These are phyloP conservation scores for Ceryle rudis DNA, from an alignment of 2,797 vertebrate genomes.

Conservation along the genomic window DNA sequence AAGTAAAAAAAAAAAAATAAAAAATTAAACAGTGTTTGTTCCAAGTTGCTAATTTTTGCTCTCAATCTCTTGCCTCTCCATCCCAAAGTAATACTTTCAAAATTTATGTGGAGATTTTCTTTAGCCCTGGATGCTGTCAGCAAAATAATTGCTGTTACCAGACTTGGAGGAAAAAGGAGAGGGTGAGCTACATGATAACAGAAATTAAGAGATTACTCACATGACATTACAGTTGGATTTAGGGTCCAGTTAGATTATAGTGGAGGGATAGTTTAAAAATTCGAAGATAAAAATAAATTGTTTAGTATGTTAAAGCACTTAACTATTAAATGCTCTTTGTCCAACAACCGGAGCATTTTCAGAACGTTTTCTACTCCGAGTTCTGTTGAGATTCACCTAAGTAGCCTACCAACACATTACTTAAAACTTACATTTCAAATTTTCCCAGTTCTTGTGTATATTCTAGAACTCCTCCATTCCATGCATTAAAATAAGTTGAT, in stretches of 20 bases:
- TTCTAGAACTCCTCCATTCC: background rate
- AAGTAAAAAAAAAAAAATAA: background rate
- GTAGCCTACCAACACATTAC: background rate
- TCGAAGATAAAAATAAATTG: background rate
- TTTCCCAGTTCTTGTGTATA: background rate
- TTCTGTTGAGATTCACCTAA: background rate
- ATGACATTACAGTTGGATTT: background rate
- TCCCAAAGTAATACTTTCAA: background rate
- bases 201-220: background rate
- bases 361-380: background rate
- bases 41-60: background rate
- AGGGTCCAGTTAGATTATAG: background rate
- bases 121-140: background rate
- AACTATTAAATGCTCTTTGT: background rate
- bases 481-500: background rate
- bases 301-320: background rate
- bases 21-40: background rate
- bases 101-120: background rate
- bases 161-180: background rate
- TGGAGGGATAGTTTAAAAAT: background rate
- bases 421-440: background rate
- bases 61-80: background rate
- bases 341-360: background rate
- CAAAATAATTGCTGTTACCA: background rate
- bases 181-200: background rate